These are phyloP conservation scores for Oryzias javanicus DNA, from an alignment of 2,113 vertebrate species.

Conservation along the genomic window DNA sequence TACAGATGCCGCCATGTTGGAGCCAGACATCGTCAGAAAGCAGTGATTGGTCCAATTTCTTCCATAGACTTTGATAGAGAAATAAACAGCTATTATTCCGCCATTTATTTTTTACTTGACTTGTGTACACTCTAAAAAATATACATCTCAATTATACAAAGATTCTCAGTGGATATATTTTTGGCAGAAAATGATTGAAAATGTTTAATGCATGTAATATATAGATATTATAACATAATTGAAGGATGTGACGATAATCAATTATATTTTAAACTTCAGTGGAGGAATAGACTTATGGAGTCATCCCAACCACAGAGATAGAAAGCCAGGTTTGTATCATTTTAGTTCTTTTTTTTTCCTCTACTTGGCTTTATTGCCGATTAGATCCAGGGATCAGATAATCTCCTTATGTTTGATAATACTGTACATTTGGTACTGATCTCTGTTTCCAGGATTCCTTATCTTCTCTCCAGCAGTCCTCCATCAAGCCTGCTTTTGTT, in stretches of 20 bases:
- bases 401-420: conserved; percentile 37
- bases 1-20: no score
- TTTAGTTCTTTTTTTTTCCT: background rate
- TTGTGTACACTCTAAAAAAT: no score
- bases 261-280: conserved; percentile 13
- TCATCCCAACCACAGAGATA: background rate
- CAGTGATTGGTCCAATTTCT: no score
- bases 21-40: no score
- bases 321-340: background rate
- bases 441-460: conserved; percentile 32
- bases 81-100: no score
- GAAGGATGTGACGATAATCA: background rate
- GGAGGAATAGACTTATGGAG: background rate
- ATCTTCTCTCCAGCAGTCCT: conserved; percentile 30
- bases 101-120: no score
- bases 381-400: conserved; percentile 46
- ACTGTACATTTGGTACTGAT: conserved; percentile 12
- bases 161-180: no score
- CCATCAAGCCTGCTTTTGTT: conserved; percentile 36
- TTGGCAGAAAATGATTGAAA: no score
- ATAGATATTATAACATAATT: background rate
- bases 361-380: conserved; percentile 16
- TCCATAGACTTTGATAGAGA: no score
- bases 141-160: no score
- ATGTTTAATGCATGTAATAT: no score